Evolutionary conservation across 2,888 invertebrate species (phyloP).

Genomic region (Leptopilina myrica): DNA sequence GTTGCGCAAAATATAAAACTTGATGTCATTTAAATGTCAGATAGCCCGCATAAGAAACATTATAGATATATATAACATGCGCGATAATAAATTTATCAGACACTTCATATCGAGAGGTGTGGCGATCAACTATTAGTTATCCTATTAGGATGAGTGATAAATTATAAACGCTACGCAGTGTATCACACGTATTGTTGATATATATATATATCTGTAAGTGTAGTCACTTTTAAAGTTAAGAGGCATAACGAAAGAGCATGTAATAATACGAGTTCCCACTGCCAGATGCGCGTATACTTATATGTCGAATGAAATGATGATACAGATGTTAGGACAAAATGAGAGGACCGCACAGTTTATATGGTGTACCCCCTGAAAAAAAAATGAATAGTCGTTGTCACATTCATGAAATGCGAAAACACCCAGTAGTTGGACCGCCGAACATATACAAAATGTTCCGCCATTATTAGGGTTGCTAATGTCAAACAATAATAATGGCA

Average conservation of each 20-base stretch:
- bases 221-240: constrained; percentile 11
- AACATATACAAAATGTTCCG: constrained; percentile 54
- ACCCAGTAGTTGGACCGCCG: constrained; percentile 19
- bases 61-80: too few relatives aligned
- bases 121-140: too few relatives aligned
- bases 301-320: constrained; percentile 69
- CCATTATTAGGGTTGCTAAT: constrained; percentile 72
- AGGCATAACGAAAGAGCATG: constrained; percentile 42
- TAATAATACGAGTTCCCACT: constrained; percentile 42
- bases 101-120: too few relatives aligned
- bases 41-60: too few relatives aligned
- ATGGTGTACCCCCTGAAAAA: constrained; percentile 29
- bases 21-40: too few relatives aligned
- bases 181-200: too few relatives aligned
- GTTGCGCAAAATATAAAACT: too few relatives aligned
- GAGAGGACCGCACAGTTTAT: constrained; percentile 45
- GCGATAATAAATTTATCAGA: too few relatives aligned
- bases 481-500: constrained; percentile 66
- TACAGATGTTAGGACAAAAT: constrained; percentile 72
- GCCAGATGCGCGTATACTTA: constrained; percentile 69
- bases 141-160: too few relatives aligned
- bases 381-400: constrained; percentile 53
- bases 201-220: too few relatives aligned
- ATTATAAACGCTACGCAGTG: too few relatives aligned
- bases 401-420: constrained; percentile 38